Conservation (phyloP, 2,797 vertebrate species). For the Silurus aristotelis region DNA sequence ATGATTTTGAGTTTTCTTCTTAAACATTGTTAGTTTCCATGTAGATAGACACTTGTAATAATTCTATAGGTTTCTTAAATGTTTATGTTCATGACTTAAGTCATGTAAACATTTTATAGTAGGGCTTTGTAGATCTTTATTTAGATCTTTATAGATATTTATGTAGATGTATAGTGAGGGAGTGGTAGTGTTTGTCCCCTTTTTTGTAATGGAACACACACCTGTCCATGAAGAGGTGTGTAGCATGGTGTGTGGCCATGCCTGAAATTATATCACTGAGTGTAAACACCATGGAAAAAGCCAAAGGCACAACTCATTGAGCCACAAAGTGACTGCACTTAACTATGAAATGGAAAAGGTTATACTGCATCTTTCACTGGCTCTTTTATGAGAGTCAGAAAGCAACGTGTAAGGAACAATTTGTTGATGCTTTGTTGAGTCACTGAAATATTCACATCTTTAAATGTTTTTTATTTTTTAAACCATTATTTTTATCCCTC, state of each 20-base stretch:
- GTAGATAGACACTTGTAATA: background rate
- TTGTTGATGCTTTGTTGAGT: background rate
- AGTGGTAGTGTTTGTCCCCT: background rate
- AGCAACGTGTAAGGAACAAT: background rate
- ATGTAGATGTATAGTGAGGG: background rate
- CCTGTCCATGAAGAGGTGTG: conserved; percentile 23
- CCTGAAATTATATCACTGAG: conserved; percentile 50
- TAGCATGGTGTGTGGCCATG: conserved; percentile 41
- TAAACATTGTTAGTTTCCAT: background rate
- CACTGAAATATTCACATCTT: background rate
- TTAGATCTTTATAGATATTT: no score
- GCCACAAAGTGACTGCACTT: background rate
- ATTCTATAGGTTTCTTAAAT: background rate
- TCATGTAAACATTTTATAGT: background rate
- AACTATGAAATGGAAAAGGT: background rate
- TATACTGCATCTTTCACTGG: background rate
- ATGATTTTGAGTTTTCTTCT: background rate
- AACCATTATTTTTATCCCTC: background rate
- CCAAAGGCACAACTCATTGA: conserved; percentile 18
- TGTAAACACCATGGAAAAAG: conserved; percentile 44
- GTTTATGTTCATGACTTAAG: background rate
- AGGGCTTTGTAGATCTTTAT: background rate
- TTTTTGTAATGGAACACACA: background rate
- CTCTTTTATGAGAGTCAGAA: background rate
- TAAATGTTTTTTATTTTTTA: background rate